phyloP scores from a whole-genome alignment of 2,888 invertebrate genomes.

The Crossocerus cetratus region DNA sequence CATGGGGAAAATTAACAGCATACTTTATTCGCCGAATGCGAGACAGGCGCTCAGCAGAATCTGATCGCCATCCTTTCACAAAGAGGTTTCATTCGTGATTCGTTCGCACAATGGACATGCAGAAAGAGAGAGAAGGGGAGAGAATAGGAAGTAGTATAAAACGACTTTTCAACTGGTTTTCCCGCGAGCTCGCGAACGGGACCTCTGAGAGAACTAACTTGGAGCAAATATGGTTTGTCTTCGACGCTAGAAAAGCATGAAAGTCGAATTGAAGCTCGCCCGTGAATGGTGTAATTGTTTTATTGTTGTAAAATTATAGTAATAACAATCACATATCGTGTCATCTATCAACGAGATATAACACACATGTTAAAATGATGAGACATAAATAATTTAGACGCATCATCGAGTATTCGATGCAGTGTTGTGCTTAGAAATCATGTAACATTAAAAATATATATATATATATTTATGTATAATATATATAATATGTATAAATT shows the following conservation, averaged over 20 bases:
- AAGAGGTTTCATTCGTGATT: conserved; percentile 4
- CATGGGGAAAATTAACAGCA: conserved; percentile 50
- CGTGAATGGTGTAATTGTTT: conserved; percentile 68
- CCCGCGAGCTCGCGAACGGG: too few species aligned
- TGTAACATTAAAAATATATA: conserved; percentile 76
- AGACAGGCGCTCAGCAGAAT: conserved; percentile 17
- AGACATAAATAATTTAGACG: conserved; percentile 76
- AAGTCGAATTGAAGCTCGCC: conserved; percentile 56
- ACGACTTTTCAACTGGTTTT: conserved; percentile 20
- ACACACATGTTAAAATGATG: conserved; percentile 75
- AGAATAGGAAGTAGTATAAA: conserved; percentile 38
- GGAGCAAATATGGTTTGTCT: conserved; percentile 35
- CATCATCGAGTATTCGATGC: conserved; percentile 70
- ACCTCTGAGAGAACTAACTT: neutral
- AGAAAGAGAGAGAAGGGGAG: conserved; percentile 38
- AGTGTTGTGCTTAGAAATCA: conserved; percentile 74
- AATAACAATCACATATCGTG: conserved; percentile 77
- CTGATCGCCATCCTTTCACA: conserved; percentile 5
- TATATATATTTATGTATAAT: conserved; percentile 55
- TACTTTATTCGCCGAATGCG: conserved; percentile 39
- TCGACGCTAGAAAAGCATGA: conserved; percentile 52
- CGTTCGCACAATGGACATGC: conserved; percentile 31
- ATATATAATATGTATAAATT: conserved; percentile 75
- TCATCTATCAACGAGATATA: conserved; percentile 76
- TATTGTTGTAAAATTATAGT: conserved; percentile 76